Evolutionary conservation across 2,888 invertebrate species (phyloP).

Genomic region (Diadegma fenestrale): DNA sequence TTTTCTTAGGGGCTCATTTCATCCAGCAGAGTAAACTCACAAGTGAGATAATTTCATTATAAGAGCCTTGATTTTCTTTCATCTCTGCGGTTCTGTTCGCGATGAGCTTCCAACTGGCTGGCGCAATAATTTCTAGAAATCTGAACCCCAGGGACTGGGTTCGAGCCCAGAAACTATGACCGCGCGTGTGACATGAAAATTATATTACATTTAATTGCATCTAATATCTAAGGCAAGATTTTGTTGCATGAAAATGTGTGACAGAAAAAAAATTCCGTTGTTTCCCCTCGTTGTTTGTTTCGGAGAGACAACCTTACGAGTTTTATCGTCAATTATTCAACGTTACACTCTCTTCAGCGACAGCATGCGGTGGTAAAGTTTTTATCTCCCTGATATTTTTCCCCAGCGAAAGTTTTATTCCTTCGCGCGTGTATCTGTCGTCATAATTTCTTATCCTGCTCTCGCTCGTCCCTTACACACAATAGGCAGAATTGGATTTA

Average conservation of each 20-base stretch:
- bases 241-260: conserved; percentile 51
- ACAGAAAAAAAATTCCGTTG: conserved; percentile 26
- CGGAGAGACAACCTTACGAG: conserved; percentile 52
- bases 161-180: conserved; percentile 28
- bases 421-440: conserved; percentile 34
- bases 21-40: conserved; percentile 48
- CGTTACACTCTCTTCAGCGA: conserved; percentile 30
- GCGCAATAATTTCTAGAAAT: conserved; percentile 31
- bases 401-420: conserved; percentile 22
- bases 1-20: conserved; percentile 57
- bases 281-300: conserved; percentile 49
- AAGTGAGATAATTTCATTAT: conserved; percentile 64
- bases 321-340: conserved; percentile 65
- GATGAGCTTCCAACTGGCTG: conserved; percentile 6
- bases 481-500: conserved; percentile 66
- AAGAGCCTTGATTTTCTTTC: conserved; percentile 49
- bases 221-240: not conserved
- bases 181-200: conserved; percentile 42
- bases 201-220: conserved; percentile 5
- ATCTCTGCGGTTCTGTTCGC: conserved; percentile 14
- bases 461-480: conserved; percentile 22
- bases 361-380: not conserved
- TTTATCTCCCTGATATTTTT: not conserved
- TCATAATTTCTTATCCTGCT: conserved; percentile 34
- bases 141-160: conserved; percentile 25